Evolutionary conservation across 1,140 invertebrate species (phyloP).

Genomic region (Rhynchophorus ferrugineus): DNA sequence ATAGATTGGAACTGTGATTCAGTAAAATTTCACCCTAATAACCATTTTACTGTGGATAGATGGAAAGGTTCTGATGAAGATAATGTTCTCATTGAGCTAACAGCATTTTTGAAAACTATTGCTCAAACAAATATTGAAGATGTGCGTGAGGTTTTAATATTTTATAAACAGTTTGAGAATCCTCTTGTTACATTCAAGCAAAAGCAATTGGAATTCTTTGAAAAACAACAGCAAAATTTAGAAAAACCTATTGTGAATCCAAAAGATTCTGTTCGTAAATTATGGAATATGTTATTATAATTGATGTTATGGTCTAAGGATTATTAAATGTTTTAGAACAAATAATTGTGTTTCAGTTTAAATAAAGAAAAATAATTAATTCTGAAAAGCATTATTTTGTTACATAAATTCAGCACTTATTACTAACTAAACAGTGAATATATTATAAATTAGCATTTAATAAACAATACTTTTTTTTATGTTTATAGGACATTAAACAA

Average conservation of each 20-base stretch:
- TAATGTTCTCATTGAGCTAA: constrained; percentile 78
- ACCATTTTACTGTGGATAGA: constrained; percentile 77
- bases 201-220: constrained; percentile 60
- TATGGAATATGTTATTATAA: constrained; percentile 13
- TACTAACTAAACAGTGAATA: too few relatives aligned
- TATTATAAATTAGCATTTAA: too few relatives aligned
- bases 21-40: constrained; percentile 81
- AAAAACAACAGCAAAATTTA: constrained; percentile 9
- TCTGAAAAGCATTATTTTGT: too few relatives aligned
- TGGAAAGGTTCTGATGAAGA: constrained; percentile 94
- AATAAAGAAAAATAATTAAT: too few relatives aligned
- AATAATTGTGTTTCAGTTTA: too few relatives aligned
- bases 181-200: constrained; percentile 84
- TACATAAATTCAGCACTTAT: too few relatives aligned
- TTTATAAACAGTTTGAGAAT: constrained; percentile 92
- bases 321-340: constrained; percentile 4
- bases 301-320: neutral
- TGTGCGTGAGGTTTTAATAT: constrained; percentile 84
- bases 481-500: too few relatives aligned
- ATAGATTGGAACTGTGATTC: constrained; percentile 90
- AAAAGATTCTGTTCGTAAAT: constrained; percentile 15
- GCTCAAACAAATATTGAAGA: constrained; percentile 83
- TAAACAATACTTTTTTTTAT: too few relatives aligned
- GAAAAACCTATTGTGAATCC: constrained; percentile 9
- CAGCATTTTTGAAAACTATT: constrained; percentile 85